Percentiles rank a stretch among this genome's conserved stretches.
These are phyloP conservation scores for Lymantria monacha DNA, from an alignment of 2,888 invertebrate species.

Conservation along the genomic window DNA sequence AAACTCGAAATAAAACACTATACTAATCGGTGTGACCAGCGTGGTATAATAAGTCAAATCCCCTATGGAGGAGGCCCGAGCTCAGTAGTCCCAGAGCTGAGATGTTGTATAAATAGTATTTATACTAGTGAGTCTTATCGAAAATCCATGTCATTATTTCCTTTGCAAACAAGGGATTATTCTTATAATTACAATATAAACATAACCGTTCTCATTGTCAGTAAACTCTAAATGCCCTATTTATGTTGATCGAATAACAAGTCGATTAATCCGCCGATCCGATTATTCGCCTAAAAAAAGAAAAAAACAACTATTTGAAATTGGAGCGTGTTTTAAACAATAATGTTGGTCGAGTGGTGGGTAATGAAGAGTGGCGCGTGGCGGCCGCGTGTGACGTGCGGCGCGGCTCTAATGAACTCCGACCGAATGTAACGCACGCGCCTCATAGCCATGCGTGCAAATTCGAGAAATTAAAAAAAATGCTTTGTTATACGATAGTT, in stretches of 20 bases:
- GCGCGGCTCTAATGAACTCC: slow-evolving; percentile 44
- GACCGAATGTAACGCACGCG: slow-evolving; percentile 24
- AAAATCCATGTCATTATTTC: too few species aligned
- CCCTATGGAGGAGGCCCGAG: too few species aligned
- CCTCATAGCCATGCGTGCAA: slow-evolving; percentile 29
- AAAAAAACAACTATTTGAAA: slow-evolving; percentile 50
- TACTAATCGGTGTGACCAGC: too few species aligned
- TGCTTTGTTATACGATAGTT: slow-evolving; percentile 36
- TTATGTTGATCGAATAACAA: slow-evolving; percentile 72
- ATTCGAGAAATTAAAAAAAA: slow-evolving; percentile 28
- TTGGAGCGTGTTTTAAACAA: slow-evolving; percentile 76
- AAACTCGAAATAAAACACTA: too few species aligned
- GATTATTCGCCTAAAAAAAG: slow-evolving; percentile 56
- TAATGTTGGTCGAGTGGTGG: slow-evolving; percentile 64
- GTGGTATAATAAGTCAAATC: too few species aligned
- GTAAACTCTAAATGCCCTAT: slow-evolving; percentile 62
- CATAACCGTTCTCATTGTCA: slow-evolving; percentile 41
- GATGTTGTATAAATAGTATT: too few species aligned
- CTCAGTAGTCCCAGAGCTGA: too few species aligned
- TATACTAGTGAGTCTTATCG: too few species aligned
- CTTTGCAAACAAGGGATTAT: background rate
- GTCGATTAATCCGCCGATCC: slow-evolving; percentile 61
- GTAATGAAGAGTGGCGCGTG: slow-evolving; percentile 71
- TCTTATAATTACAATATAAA: slow-evolving; percentile 1
- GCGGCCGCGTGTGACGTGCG: slow-evolving; percentile 40